Conservation (phyloP, 2,113 vertebrate genomes). For the Callorhinus ursinus region DNA sequence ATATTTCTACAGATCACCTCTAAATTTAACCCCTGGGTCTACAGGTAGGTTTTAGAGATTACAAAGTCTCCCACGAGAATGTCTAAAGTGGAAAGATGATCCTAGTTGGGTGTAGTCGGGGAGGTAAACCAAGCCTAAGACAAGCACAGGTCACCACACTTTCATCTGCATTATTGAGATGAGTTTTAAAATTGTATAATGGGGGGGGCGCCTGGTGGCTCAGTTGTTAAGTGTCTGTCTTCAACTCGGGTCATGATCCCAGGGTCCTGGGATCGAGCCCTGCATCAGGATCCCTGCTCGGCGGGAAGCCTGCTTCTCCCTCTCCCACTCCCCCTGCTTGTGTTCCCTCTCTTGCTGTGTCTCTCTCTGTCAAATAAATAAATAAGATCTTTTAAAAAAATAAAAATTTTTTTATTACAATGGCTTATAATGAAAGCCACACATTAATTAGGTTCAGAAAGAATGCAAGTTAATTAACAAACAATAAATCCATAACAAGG, state of each 20-base stretch:
- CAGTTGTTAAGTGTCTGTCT: too few relatives aligned
- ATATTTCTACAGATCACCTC: slow-evolving; percentile 5
- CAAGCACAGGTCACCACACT: neutral
- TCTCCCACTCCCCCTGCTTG: too few relatives aligned
- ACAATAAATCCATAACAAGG: neutral
- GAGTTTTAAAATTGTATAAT: neutral
- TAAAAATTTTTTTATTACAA: neutral
- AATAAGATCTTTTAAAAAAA: too few relatives aligned
- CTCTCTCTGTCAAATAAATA: too few relatives aligned
- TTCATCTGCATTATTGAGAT: neutral
- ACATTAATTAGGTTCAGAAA: neutral
- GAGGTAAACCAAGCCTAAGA: neutral
- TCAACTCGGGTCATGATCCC: too few relatives aligned
- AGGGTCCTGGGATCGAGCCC: too few relatives aligned
- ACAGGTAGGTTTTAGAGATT: neutral
- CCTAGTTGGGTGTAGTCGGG: neutral
- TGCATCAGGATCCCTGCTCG: rapidly evolving
- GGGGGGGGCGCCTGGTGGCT: too few relatives aligned
- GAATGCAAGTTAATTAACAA: neutral
- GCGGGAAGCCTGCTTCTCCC: too few relatives aligned
- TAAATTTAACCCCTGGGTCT: neutral
- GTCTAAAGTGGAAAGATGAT: neutral
- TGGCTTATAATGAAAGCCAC: neutral
- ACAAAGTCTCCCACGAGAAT: neutral
- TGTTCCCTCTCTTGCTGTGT: too few relatives aligned